These are phyloP conservation scores for Brachypalpus laphriformis DNA, from an alignment of 2,888 invertebrate genomes.

Conservation along the genomic window DNA sequence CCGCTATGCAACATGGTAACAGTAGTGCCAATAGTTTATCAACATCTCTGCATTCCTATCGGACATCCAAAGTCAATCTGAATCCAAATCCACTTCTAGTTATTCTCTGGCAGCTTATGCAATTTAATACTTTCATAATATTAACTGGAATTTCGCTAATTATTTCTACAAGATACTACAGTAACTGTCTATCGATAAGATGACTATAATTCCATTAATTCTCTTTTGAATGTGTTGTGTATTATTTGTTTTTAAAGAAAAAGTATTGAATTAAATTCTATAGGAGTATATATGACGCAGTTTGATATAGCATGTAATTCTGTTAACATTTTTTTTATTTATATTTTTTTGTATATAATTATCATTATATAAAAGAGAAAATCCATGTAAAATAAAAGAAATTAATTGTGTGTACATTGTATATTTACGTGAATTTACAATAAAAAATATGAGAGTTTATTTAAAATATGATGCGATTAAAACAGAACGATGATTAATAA, in stretches of 20 bases:
- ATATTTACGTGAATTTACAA: constrained; percentile 73
- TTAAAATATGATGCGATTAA: constrained; percentile 59
- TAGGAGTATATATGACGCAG: constrained; percentile 46
- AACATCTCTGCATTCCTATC: constrained; percentile 68
- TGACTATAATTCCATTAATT: constrained; percentile 58
- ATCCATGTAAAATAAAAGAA: constrained; percentile 55
- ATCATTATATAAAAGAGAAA: constrained; percentile 35
- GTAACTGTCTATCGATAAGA: constrained; percentile 40
- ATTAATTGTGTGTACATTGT: constrained; percentile 69
- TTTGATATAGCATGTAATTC: constrained; percentile 65
- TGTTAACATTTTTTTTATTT: constrained; percentile 25
- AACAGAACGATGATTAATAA: constrained; percentile 52
- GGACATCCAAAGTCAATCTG: constrained; percentile 30
- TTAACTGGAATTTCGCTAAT: constrained; percentile 40
- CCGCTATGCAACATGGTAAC: constrained; percentile 84
- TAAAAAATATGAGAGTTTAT: constrained; percentile 63
- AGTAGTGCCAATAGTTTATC: constrained; percentile 75
- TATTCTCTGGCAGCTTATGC: constrained; percentile 51
- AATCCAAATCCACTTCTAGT: constrained; percentile 13
- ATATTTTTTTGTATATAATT: constrained; percentile 56
- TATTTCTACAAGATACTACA: constrained; percentile 54
- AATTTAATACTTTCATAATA: constrained; percentile 49
- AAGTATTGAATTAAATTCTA: constrained; percentile 64
- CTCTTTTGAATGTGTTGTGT: constrained; percentile 61
- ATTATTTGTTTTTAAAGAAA: constrained; percentile 45